These are phyloP conservation scores for Podotricha telesiphe DNA, from an alignment of 2,888 invertebrate genomes.

Conservation along the genomic window DNA sequence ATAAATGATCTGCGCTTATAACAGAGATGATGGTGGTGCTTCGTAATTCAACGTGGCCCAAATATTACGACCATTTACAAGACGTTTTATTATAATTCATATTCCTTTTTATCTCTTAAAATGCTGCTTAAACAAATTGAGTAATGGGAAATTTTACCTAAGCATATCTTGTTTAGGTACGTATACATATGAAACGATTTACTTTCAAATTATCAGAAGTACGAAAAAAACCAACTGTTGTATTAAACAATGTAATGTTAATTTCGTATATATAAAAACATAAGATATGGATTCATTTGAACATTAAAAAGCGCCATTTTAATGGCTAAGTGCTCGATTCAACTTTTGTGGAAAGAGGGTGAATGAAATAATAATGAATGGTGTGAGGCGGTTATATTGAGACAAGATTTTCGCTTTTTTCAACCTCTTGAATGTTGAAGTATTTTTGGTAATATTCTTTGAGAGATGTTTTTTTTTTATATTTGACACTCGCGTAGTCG, in stretches of 20 bases:
- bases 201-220: too few species aligned
- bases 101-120: slow-evolving; percentile 7
- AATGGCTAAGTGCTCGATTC: slow-evolving; percentile 19
- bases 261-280: background rate
- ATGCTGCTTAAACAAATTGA: slow-evolving; percentile 22
- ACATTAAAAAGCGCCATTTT: slow-evolving; percentile 22
- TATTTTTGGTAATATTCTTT: slow-evolving; percentile 16
- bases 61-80: slow-evolving; percentile 25
- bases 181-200: too few species aligned
- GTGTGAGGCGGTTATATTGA: slow-evolving; percentile 35
- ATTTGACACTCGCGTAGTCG: background rate
- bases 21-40: background rate
- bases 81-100: slow-evolving; percentile 23
- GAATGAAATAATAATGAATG: slow-evolving; percentile 44
- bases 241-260: background rate
- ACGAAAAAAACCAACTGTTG: too few species aligned
- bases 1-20: background rate
- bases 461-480: background rate
- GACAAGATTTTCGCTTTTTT: slow-evolving; percentile 36
- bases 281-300: background rate
- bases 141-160: background rate
- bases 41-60: slow-evolving; percentile 16
- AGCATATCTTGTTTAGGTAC: too few species aligned
- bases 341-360: slow-evolving; percentile 19
- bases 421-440: slow-evolving; percentile 18